Base-by-base conservation (phyloP, 2,113 vertebrate species). In the Tupaia chinensis region DNA sequence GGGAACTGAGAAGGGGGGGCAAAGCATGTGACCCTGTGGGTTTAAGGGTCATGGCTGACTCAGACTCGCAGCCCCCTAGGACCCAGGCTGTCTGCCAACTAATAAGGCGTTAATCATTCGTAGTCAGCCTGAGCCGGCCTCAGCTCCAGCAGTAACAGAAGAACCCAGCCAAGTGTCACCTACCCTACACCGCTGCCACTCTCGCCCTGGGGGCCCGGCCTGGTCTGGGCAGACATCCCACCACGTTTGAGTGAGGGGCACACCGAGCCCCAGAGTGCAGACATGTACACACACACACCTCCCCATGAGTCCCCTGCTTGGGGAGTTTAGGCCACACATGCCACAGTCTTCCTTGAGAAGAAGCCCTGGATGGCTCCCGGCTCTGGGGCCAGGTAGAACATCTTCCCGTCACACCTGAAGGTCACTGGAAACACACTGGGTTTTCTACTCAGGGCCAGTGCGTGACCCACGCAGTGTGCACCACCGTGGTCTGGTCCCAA, bases 401-500 rank as follows among this genome's bases (percentile, higher is more conserved):
- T 53, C 65, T 12, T 8, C 74, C 29, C 7, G n/a, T 15, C 16
- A 8, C 12, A 29, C 20, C 79, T 79, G 8, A 29, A 63, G 20
- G 58, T 27, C 44, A 23, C 53, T 25, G 22, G 60, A 25, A 25
- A 7, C 63, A 14, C 12, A 5, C 14, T 8, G 27, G 58, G n/a
- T 54, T 77, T 82, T 63, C 19, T 14, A 25, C 17, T 69, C 32
- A 17, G n/a, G 29, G 25, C 19, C 77, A 54, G 53, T 44, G 76
- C 7, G 0, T 6, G 23, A 15, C 60, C 69, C n/a, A 13, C 3
- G 11, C 44, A 14, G 12, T 23, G 10, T 34, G 13, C 27, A 25
- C 32, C 65, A 15, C 63, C 9, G 0, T 13, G 56, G 22, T 44
- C 27, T 23, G 58, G 16, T 25, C 80, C 27, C 23, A 72, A 63